Percentiles rank a stretch among this genome's conserved stretches.
phyloP scores from a whole-genome alignment of 2,113 vertebrate species.

The Sebastes schlegelii region DNA sequence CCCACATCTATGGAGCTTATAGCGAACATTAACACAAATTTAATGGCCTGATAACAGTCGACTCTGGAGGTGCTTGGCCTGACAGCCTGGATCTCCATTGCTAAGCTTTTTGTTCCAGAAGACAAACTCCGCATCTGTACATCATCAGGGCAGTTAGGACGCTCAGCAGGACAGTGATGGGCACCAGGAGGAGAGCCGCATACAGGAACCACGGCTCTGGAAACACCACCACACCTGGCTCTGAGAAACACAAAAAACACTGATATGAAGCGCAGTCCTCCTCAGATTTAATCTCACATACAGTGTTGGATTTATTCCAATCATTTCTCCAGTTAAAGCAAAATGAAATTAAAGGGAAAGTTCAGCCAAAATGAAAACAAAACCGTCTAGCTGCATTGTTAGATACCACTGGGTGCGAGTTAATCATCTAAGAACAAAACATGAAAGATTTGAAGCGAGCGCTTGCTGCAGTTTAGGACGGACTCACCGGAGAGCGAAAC shows the following conservation, averaged over 20 bases:
- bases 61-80: not conserved
- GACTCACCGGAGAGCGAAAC: conserved; percentile 11
- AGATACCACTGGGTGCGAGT: not conserved
- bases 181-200: conserved; percentile 52
- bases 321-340: not conserved
- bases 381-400: not conserved
- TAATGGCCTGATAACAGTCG: too few species aligned
- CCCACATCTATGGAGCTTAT: too few species aligned
- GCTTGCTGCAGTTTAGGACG: not conserved
- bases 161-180: conserved; percentile 29
- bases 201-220: conserved; percentile 72
- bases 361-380: not conserved
- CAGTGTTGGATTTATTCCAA: not conserved
- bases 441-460: not conserved
- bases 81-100: not conserved
- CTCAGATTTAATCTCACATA: not conserved
- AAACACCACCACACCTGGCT: not conserved
- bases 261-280: not conserved
- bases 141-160: not conserved
- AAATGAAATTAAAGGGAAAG: not conserved
- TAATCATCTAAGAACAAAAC: not conserved
- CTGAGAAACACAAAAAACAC: conserved; percentile 24
- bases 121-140: not conserved
- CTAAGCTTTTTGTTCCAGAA: not conserved
- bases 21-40: too few species aligned